These are phyloP conservation scores for Pygmarrhopalites habei DNA, from an alignment of 1,140 invertebrate genomes.

Conservation along the genomic window DNA sequence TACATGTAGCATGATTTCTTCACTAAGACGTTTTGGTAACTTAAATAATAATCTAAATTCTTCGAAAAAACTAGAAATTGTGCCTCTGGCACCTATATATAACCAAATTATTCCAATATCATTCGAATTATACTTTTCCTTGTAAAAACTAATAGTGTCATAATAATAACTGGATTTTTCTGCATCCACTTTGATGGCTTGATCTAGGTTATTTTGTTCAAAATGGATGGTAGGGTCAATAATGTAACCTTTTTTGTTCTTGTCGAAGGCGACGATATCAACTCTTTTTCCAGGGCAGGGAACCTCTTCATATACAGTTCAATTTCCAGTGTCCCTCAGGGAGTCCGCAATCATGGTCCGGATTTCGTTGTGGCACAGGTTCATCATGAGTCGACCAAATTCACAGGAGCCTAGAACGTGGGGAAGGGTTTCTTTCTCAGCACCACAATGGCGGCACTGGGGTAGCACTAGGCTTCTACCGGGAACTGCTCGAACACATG, in stretches of 20 bases:
- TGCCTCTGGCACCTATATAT: conserved; percentile 12
- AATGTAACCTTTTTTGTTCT: not conserved
- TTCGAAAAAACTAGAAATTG: not conserved
- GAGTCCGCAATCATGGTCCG: no score
- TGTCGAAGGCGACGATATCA: not conserved
- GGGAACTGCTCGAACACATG: not conserved
- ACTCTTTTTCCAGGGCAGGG: not conserved
- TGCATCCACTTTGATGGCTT: conserved; percentile 2
- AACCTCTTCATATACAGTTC: not conserved
- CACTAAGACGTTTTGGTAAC: no score
- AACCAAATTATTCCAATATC: not conserved
- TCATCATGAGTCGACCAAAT: no score
- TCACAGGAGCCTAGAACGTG: no score
- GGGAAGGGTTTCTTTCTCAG: no score
- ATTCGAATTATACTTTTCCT: conserved; percentile 1
- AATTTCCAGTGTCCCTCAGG: not conserved
- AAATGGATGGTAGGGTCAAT: conserved; percentile 10
- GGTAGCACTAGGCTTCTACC: not conserved
- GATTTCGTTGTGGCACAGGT: no score
- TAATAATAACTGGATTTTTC: conserved; percentile 2
- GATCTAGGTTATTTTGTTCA: not conserved
- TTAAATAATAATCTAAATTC: no score
- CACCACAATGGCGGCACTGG: not conserved
- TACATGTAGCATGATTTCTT: no score
- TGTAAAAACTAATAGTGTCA: not conserved